A percentile compares a stretch with the other conserved stretches of the same genome.
Conservation (phyloP, 2,113 vertebrate genomes). For the Phaetusa simplex region DNA sequence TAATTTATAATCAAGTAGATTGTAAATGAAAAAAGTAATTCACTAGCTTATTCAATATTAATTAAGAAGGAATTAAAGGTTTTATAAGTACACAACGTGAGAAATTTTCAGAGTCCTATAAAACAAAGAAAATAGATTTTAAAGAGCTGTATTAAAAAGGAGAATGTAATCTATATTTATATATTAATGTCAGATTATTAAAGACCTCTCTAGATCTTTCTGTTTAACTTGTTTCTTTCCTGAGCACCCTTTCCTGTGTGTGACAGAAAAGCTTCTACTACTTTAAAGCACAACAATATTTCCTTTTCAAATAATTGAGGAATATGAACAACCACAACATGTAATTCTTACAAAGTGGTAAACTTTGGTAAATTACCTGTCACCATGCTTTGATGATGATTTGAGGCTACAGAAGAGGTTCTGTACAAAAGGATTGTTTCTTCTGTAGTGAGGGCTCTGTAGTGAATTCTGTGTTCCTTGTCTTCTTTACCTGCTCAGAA, state of each 20-base stretch:
- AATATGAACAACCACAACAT: neutral
- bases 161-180: neutral
- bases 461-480: neutral
- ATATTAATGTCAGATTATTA: neutral
- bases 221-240: neutral
- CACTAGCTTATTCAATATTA: slow-evolving; percentile 16
- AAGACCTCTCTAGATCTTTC: neutral
- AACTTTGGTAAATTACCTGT: neutral
- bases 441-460: neutral
- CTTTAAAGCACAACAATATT: neutral
- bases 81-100: neutral
- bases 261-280: neutral
- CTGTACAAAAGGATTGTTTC: neutral
- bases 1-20: slow-evolving; percentile 8
- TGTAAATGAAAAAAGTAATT: slow-evolving; percentile 28
- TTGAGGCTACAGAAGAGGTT: neutral
- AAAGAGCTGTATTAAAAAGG: neutral
- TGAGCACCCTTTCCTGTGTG: neutral
- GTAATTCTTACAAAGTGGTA: neutral
- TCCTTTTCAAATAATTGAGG: neutral
- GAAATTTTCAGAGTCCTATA: neutral
- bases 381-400: neutral
- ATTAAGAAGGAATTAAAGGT: neutral
- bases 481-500: neutral
- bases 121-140: slow-evolving; percentile 25